Conservation (phyloP, 2,113 vertebrate species). For the cat (Felis catus) region F.catus_Fca126_mat1.0 CM031415.1:181011001-181011500, state of each 20-base stretch:
- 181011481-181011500: background rate
- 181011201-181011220: background rate
- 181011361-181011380: background rate
- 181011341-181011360: background rate
- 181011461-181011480: background rate
- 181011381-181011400: background rate
- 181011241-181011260: background rate
- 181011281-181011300: background rate
- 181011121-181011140: background rate
- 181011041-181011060: too few relatives aligned
- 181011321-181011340: background rate
- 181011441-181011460: background rate
- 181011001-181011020: too few relatives aligned
- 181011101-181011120: background rate
- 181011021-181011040: too few relatives aligned
- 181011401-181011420: background rate
- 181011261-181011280: background rate
- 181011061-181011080: too few relatives aligned
- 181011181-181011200: background rate
- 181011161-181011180: background rate
- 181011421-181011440: background rate
- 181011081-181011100: too few relatives aligned
- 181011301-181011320: background rate
- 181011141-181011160: background rate
- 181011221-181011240: background rate